These are phyloP conservation scores for Conistra vaccinii DNA, from an alignment of 2,888 invertebrate species.

Conservation along the genomic window DNA sequence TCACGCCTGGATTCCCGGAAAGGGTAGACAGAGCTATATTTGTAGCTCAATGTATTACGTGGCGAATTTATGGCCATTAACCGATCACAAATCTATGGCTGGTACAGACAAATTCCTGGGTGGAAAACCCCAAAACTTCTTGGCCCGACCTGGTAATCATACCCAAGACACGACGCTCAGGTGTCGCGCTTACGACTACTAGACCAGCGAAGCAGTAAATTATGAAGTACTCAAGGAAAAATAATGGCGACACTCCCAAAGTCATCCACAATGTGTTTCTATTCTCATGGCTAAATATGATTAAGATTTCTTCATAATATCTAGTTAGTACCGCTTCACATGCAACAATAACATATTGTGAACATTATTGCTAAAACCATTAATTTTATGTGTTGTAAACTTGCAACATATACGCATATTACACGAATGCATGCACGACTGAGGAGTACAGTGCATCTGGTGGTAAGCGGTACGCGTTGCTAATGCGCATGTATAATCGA, in stretches of 20 bases:
- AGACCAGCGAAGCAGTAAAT: background rate
- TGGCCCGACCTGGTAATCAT: background rate
- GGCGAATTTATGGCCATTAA: too few species aligned
- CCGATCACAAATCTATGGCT: background rate
- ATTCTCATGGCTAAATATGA: slow-evolving; percentile 41
- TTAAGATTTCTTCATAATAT: slow-evolving; percentile 29
- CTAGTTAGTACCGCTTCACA: slow-evolving; percentile 42
- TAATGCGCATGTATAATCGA: background rate
- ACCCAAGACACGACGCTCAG: background rate
- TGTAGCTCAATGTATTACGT: too few species aligned
- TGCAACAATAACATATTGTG: slow-evolving; percentile 47
- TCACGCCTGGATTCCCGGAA: too few species aligned
- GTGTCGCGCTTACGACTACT: too few species aligned
- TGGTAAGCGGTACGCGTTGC: background rate
- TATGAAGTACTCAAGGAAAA: slow-evolving; percentile 5
- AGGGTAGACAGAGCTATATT: too few species aligned
- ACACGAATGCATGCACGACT: slow-evolving; percentile 3
- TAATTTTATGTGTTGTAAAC: slow-evolving; percentile 14
- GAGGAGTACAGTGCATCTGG: background rate
- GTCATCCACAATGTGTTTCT: slow-evolving; percentile 31
- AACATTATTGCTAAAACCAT: slow-evolving; percentile 27
- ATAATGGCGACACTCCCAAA: slow-evolving; percentile 17
- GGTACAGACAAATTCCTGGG: background rate
- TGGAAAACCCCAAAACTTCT: background rate
- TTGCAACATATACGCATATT: slow-evolving; percentile 27